These are phyloP conservation scores for Clupea harengus DNA, from an alignment of 2,113 vertebrate species.

Conservation along the genomic window DNA sequence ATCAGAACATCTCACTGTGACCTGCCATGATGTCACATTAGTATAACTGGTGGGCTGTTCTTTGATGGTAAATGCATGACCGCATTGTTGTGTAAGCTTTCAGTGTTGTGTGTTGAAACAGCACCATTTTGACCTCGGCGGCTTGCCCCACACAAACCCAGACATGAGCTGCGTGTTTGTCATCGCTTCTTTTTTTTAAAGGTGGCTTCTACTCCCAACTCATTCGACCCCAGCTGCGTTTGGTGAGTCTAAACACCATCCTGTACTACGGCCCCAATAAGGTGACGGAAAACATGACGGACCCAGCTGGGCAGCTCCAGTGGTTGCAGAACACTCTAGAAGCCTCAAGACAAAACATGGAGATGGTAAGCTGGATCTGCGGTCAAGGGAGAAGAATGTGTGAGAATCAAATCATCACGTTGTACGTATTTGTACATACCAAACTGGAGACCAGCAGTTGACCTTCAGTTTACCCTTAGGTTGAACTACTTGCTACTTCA, in stretches of 20 bases:
- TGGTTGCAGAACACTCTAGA: constrained; percentile 78
- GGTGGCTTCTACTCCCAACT: constrained; percentile 94
- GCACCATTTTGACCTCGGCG: not conserved
- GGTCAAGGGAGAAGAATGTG: not conserved
- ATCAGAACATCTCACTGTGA: not conserved
- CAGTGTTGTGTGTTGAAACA: not conserved
- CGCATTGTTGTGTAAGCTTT: not conserved
- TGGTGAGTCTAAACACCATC: constrained; percentile 93
- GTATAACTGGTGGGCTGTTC: not conserved
- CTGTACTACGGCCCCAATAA: constrained; percentile 87
- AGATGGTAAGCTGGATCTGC: constrained; percentile 69
- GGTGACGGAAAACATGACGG: constrained; percentile 78
- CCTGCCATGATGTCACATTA: not conserved
- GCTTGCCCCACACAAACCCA: not conserved
- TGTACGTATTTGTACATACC: not conserved
- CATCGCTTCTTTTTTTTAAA: constrained; percentile 52
- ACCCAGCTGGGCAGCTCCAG: constrained; percentile 81
- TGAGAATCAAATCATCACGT: not conserved
- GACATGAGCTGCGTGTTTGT: not conserved
- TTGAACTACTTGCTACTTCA: not conserved
- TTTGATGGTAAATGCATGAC: not conserved
- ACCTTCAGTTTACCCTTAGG: not conserved
- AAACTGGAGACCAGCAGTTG: not conserved
- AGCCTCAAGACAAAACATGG: constrained; percentile 67
- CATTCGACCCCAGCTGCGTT: constrained; percentile 73